Evolutionary conservation across 2,888 invertebrate genomes (phyloP).

Genomic region (Cryptops parisi): DNA sequence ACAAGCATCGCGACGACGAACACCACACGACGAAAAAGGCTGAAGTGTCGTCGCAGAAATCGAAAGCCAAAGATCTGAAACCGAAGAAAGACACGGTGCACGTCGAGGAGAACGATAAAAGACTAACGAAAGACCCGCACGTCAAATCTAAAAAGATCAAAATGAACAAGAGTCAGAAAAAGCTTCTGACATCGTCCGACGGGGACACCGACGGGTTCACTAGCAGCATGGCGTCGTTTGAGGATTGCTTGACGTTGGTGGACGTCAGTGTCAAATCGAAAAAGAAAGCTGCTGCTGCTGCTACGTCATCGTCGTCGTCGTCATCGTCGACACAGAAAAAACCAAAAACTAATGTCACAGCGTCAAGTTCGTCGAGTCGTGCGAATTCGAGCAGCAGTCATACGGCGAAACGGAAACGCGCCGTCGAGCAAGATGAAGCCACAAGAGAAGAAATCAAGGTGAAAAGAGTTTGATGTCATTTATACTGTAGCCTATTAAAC

Average conservation of each 20-base stretch:
- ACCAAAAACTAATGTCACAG: no score
- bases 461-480: no score
- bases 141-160: constrained; percentile 5
- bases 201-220: constrained; percentile 17
- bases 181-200: constrained; percentile 1
- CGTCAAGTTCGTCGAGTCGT: no score
- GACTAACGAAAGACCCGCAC: no score
- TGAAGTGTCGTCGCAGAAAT: background rate
- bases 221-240: constrained; percentile 18
- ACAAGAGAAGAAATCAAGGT: no score
- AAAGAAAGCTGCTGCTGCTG: constrained; percentile 10
- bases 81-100: background rate
- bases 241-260: constrained; percentile 21
- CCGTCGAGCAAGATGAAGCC: no score
- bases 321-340: no score
- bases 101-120: no score
- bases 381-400: no score
- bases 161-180: background rate
- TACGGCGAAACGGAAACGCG: no score
- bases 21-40: background rate
- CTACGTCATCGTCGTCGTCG: no score
- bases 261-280: constrained; percentile 18
- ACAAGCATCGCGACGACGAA: background rate
- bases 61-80: background rate
- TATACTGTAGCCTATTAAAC: no score